A percentile compares a stretch with the other conserved stretches of the same genome.
These are phyloP conservation scores for Lasioglossum figueresi DNA, from an alignment of 2,888 invertebrate species.

Conservation along the genomic window DNA sequence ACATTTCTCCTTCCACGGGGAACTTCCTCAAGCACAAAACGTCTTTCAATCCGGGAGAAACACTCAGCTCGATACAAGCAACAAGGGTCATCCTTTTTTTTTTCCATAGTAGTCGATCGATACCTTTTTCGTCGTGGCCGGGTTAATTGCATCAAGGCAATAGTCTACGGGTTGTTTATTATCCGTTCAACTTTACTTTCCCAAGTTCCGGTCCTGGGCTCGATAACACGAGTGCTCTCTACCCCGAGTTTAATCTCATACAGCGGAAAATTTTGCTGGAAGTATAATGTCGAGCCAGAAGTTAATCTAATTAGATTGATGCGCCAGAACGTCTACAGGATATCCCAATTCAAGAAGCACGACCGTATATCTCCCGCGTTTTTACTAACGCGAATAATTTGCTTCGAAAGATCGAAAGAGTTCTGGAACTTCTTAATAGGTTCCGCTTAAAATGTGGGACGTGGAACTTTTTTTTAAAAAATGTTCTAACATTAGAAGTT, in stretches of 20 bases:
- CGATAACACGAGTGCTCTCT: neutral
- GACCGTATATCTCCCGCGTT: neutral
- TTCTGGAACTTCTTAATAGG: neutral
- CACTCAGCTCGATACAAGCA: neutral
- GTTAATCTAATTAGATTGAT: constrained; percentile 16
- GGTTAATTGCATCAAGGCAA: constrained; percentile 16
- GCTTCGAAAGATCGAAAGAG: neutral
- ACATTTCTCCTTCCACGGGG: neutral
- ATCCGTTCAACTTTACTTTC: constrained; percentile 5
- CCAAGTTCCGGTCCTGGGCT: neutral
- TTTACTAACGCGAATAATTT: neutral
- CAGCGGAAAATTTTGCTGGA: constrained; percentile 5
- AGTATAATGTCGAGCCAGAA: neutral
- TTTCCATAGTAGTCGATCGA: neutral
- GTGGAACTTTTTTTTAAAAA: neutral
- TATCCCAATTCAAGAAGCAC: neutral
- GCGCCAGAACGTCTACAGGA: neutral
- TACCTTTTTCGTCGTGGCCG: neutral
- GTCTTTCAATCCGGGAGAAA: neutral
- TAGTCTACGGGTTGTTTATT: constrained; percentile 29
- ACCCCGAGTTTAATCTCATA: constrained; percentile 24
- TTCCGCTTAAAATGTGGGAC: neutral
- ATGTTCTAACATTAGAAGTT: too few relatives aligned
- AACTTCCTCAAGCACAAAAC: neutral
- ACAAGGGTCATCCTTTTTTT: neutral